A percentile compares a stretch with the other conserved stretches of the same genome.
phyloP scores from a whole-genome alignment of 2,888 invertebrate genomes.

The Clanis bilineata region DNA sequence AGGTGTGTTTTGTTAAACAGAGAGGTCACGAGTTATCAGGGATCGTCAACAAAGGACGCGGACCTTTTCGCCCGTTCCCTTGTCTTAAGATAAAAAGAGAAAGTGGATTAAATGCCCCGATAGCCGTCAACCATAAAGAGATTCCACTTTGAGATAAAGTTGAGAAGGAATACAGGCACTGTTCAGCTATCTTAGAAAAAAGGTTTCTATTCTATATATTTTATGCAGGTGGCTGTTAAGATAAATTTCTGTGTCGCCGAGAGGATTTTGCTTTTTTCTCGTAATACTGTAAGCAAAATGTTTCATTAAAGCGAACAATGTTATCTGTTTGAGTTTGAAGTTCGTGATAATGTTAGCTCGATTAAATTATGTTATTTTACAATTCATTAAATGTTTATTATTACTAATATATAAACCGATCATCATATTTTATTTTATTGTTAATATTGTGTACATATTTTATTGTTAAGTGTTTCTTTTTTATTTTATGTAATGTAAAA shows the following conservation, averaged over 20 bases:
- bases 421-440: no score
- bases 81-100: slow-evolving; percentile 69
- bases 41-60: slow-evolving; percentile 62
- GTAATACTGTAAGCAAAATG: slow-evolving; percentile 17
- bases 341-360: not conserved
- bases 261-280: slow-evolving; percentile 13
- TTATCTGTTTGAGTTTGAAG: not conserved
- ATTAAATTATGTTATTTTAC: not conserved
- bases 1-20: slow-evolving; percentile 70
- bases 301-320: slow-evolving; percentile 12
- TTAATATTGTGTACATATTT: no score
- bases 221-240: slow-evolving; percentile 47
- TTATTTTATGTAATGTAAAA: no score
- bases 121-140: slow-evolving; percentile 67
- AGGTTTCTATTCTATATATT: slow-evolving; percentile 43
- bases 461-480: no score
- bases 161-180: slow-evolving; percentile 31
- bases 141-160: slow-evolving; percentile 57
- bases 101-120: slow-evolving; percentile 77
- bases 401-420: no score
- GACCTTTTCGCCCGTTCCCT: slow-evolving; percentile 58
- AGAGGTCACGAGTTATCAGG: slow-evolving; percentile 61
- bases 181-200: slow-evolving; percentile 41
- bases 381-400: no score
- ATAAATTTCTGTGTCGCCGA: slow-evolving; percentile 34